Base-by-base conservation (phyloP, 2,113 vertebrate genomes). In the Zapus hudsonius region DNA sequence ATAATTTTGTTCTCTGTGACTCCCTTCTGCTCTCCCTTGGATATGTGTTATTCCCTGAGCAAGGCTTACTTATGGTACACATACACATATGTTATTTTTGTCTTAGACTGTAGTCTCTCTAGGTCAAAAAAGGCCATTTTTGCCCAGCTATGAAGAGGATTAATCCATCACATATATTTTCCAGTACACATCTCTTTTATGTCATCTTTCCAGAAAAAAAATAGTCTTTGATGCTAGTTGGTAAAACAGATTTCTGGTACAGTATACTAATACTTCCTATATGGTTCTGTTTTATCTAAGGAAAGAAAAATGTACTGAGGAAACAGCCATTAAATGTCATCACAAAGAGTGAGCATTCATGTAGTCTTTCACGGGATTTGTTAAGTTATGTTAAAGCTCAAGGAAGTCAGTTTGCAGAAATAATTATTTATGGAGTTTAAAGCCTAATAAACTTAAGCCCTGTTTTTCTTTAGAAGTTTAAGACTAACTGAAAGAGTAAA, bases 191-290 rank as follows among this genome's bases (percentile, higher is more conserved):
- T 84, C 74, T 92, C 84, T 95, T 93, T 70, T 61, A 79, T 70
- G 69, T n/a, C 84, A 72, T 52, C 80, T 94, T 96, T 93, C 93
- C 88, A 94, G 33, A 80, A 93, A 66, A 85, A n/a, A n/a, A n/a
- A 89, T 74, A 85, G 67, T 80, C 63, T 42, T 55, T n/a, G 33
- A 33, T 89, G 47, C 91, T 89, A 96, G 95, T 70, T 72, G 59
- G 89, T 81, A 96, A 87, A 95, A 27, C 42, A 90, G 44, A 95
- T 86, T 94, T 96, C 55, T 89, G 42, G 76, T 89, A 47, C 27
- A 87, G 40, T 66, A 82, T 75, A 75, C 78, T 86, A 36, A 11
- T 95, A 94, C 64, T 74, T 38, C 95, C 44, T 69, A 31, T 4
- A 74, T 91, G 69, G 64, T 64, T 11, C 70, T 95, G 16, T 94